Percentiles rank a stretch among this genome's conserved stretches.
Evolutionary conservation across 2,797 vertebrate species (phyloP).

Genomic region (Bradypodion ventrale): DNA sequence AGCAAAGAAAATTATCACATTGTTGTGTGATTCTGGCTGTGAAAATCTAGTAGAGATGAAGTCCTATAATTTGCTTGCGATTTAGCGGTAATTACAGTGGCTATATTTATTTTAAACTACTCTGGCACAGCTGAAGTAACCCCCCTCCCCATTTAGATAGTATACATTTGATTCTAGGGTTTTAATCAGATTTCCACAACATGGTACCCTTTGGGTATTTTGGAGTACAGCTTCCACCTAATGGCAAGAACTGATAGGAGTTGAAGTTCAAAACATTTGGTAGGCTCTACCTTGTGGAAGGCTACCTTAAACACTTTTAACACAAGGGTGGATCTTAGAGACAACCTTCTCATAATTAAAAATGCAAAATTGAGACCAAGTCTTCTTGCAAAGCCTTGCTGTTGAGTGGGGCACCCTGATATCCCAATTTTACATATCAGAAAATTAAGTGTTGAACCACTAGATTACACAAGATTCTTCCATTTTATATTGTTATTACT

Average conservation of each 20-base stretch:
- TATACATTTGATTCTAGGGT: not conserved
- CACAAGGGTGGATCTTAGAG: not conserved
- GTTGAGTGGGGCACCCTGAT: not conserved
- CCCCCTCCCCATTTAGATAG: too few relatives aligned
- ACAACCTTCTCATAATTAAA: not conserved
- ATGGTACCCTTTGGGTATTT: not conserved
- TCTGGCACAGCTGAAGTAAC: not conserved
- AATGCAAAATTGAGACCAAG: not conserved
- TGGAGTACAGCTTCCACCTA: not conserved
- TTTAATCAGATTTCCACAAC: not conserved
- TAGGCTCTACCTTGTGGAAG: not conserved
- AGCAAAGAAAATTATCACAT: not conserved
- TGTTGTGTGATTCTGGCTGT: constrained; percentile 1
- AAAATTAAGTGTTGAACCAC: not conserved
- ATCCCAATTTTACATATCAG: not conserved
- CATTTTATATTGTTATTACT: not conserved
- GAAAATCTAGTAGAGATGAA: not conserved
- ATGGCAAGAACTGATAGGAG: not conserved
- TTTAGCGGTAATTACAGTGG: constrained; percentile 3
- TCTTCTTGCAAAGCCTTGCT: not conserved
- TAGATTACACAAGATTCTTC: not conserved
- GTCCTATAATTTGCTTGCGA: constrained; percentile 16
- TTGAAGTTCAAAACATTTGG: not conserved
- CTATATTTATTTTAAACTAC: constrained; percentile 4
- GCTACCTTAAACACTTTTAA: not conserved